phyloP scores from a whole-genome alignment of 2,797 vertebrate genomes.

The Peromyscus attwateri region DNA sequence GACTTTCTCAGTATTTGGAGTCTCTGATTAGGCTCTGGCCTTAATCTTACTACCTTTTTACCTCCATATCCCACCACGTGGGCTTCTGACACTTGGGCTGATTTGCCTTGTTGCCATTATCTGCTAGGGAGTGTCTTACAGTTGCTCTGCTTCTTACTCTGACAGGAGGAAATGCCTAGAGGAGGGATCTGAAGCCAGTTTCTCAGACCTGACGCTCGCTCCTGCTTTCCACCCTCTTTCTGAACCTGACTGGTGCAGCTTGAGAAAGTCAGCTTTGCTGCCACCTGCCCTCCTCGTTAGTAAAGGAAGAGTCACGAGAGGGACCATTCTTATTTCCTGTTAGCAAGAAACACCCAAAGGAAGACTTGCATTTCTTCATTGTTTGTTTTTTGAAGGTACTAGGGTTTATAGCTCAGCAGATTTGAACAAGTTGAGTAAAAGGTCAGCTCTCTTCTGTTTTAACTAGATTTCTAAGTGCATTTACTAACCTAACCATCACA shows the following conservation, averaged over 20 bases:
- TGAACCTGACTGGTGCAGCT: constrained; percentile 7
- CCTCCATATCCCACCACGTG: not conserved
- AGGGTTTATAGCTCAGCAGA: constrained; percentile 44
- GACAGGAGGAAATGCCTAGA: constrained; percentile 8
- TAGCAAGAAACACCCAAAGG: constrained; percentile 31
- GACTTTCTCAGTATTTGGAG: not conserved
- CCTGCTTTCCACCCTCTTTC: not conserved
- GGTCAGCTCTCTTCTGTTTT: constrained; percentile 59
- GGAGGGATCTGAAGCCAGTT: not conserved
- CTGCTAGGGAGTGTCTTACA: not conserved
- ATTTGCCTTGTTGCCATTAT: constrained; percentile 41
- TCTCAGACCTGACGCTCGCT: constrained; percentile 33
- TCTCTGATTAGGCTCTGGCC: not conserved
- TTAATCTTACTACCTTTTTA: constrained; percentile 15
- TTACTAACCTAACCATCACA: constrained; percentile 56
- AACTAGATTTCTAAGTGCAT: constrained; percentile 63
- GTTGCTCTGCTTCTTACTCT: constrained; percentile 47
- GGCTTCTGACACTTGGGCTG: constrained; percentile 26
- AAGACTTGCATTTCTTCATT: not conserved
- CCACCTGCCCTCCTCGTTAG: not conserved
- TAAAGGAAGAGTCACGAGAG: constrained; percentile 1
- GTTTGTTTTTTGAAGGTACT: constrained; percentile 27
- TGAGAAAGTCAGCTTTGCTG: constrained; percentile 34
- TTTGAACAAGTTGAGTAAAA: constrained; percentile 49
- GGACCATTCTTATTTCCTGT: not conserved